Conservation (phyloP, 2,113 vertebrate species). For the Pimephales promelas region DNA sequence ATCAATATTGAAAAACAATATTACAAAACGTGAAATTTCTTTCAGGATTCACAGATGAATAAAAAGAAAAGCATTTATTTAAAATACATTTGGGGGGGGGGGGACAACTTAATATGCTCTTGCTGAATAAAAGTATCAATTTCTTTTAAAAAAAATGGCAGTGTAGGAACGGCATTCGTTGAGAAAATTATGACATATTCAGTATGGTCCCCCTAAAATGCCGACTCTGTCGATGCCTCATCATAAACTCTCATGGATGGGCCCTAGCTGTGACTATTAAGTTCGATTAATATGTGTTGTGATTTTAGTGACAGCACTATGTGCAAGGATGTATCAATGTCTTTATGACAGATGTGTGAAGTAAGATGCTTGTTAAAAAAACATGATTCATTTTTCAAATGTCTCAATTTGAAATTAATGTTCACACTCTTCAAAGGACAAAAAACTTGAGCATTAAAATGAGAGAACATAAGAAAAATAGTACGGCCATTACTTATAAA, state of each 20-base stretch:
- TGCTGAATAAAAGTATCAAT: too few species aligned
- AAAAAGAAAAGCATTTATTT: too few species aligned
- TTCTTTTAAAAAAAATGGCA: too few species aligned
- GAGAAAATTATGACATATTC: background rate
- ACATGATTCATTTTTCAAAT: background rate
- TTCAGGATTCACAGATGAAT: too few species aligned
- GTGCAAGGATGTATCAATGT: conserved; percentile 2
- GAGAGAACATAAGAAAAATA: background rate
- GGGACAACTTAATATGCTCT: too few species aligned
- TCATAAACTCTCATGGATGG: background rate
- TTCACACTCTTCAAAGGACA: background rate
- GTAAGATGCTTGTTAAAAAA: background rate
- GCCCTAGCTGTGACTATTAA: conserved; percentile 24
- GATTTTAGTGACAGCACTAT: background rate
- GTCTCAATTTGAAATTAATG: background rate
- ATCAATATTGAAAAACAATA: too few species aligned
- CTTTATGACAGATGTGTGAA: conserved; percentile 8
- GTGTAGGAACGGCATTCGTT: too few species aligned
- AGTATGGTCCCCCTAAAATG: background rate
- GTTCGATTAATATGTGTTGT: background rate
- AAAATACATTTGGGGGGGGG: too few species aligned
- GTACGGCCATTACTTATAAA: background rate
- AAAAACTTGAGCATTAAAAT: background rate
- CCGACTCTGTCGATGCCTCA: background rate
- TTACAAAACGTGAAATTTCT: too few species aligned